These are phyloP conservation scores for Drosophila nannoptera DNA, from an alignment of 1,140 invertebrate species.

Conservation along the genomic window DNA sequence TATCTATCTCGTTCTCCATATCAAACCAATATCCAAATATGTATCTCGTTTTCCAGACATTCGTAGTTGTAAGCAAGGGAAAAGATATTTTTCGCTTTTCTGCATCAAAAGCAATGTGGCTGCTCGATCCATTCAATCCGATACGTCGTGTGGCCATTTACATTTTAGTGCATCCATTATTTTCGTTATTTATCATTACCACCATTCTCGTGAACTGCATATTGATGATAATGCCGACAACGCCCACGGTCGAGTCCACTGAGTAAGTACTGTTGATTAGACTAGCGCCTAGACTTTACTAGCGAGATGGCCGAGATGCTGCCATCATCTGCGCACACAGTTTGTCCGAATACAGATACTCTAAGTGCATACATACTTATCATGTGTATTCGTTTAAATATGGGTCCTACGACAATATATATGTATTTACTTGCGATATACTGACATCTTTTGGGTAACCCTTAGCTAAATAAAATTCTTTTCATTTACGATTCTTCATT, in stretches of 20 bases:
- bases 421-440: constrained; percentile 19
- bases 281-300: constrained; percentile 2
- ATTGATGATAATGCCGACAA: constrained; percentile 97
- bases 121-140: constrained; percentile 97
- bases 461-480: constrained; percentile 26
- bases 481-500: constrained; percentile 29
- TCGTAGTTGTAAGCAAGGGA: constrained; percentile 98
- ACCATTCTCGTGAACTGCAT: constrained; percentile 99
- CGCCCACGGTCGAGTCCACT: constrained; percentile 95
- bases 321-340: not conserved
- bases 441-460: constrained; percentile 28
- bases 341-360: constrained; percentile 4
- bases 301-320: constrained; percentile 11
- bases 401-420: constrained; percentile 4
- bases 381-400: constrained; percentile 4
- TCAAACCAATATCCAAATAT: not conserved
- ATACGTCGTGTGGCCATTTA: constrained; percentile 97
- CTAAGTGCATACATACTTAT: constrained; percentile 4
- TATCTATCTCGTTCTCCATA: not conserved
- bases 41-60: constrained; percentile 87
- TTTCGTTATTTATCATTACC: constrained; percentile 98
- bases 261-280: constrained; percentile 88
- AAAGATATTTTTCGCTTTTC: constrained; percentile 99
- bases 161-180: constrained; percentile 97
- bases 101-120: constrained; percentile 96